These are phyloP conservation scores for Pterocles orientalis DNA, from an alignment of 2,113 vertebrate species.

Conservation along the genomic window DNA sequence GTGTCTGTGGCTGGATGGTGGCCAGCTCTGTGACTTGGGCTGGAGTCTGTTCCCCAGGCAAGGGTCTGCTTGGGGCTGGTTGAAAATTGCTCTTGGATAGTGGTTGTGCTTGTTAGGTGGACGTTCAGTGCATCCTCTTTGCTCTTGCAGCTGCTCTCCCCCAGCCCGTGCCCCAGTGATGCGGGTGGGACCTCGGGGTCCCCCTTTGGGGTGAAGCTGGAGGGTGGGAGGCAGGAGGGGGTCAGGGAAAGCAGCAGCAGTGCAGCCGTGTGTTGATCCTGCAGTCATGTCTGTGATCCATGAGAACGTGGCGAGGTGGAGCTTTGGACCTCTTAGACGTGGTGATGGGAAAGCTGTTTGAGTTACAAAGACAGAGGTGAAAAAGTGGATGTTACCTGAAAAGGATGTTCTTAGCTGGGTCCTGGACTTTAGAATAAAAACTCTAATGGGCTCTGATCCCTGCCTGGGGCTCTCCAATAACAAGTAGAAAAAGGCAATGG, in stretches of 20 bases:
- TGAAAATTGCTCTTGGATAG: neutral
- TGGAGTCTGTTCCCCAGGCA: accelerated
- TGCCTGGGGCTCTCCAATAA: no score
- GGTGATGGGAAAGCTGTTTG: neutral
- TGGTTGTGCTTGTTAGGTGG: neutral
- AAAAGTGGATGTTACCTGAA: neutral
- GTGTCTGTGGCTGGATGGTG: neutral
- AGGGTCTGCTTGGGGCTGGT: neutral
- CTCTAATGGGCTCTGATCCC: neutral
- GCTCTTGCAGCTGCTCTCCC: neutral
- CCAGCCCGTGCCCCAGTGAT: no score
- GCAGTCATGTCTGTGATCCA: no score
- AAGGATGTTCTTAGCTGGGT: neutral
- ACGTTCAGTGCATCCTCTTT: neutral
- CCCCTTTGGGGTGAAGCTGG: no score
- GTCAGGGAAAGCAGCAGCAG: neutral
- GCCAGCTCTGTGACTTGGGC: accelerated
- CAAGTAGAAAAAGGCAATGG: neutral
- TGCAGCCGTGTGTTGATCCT: neutral
- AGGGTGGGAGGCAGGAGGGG: neutral
- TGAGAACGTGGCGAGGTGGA: neutral
- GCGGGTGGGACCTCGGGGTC: neutral
- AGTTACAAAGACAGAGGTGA: neutral
- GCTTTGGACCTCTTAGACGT: neutral
- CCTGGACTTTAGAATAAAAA: neutral